Evolutionary conservation across 1,140 invertebrate genomes (phyloP).

Genomic region (Ephestia elutella): DNA sequence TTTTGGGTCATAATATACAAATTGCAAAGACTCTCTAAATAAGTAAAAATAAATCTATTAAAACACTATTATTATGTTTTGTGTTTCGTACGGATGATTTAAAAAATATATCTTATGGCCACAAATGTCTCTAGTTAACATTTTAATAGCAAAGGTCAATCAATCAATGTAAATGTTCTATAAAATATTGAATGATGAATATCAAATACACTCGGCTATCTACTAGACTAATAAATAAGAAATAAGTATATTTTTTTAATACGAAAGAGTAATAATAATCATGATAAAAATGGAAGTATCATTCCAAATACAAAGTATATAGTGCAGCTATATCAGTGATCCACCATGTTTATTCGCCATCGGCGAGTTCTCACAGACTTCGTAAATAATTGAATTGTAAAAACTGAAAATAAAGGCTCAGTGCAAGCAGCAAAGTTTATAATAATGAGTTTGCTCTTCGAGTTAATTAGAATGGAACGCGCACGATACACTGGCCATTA

Average conservation of each 20-base stretch:
- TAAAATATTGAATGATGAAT: too few species aligned
- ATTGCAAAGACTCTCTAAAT: too few species aligned
- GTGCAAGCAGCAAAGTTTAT: conserved; percentile 38
- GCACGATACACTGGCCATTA: conserved; percentile 51
- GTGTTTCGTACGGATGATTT: too few species aligned
- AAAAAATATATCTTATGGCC: too few species aligned
- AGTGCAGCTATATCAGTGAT: neutral
- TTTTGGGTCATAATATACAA: too few species aligned
- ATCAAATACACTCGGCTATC: too few species aligned
- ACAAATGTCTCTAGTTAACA: too few species aligned
- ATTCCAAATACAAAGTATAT: neutral
- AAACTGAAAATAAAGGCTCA: conserved; percentile 26
- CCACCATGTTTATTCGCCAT: neutral
- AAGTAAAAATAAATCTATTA: too few species aligned
- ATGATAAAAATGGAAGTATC: neutral
- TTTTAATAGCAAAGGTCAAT: too few species aligned
- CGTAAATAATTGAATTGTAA: conserved; percentile 30
- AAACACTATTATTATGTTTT: too few species aligned
- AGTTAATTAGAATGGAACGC: conserved; percentile 61
- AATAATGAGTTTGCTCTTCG: conserved; percentile 44
- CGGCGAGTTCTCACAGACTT: conserved; percentile 24
- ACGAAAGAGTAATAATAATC: neutral
- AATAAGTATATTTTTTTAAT: too few species aligned
- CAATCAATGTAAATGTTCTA: too few species aligned
- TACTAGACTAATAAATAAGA: neutral